phyloP scores from a whole-genome alignment of 2,888 invertebrate genomes.

The Hedychridium roseum region DNA sequence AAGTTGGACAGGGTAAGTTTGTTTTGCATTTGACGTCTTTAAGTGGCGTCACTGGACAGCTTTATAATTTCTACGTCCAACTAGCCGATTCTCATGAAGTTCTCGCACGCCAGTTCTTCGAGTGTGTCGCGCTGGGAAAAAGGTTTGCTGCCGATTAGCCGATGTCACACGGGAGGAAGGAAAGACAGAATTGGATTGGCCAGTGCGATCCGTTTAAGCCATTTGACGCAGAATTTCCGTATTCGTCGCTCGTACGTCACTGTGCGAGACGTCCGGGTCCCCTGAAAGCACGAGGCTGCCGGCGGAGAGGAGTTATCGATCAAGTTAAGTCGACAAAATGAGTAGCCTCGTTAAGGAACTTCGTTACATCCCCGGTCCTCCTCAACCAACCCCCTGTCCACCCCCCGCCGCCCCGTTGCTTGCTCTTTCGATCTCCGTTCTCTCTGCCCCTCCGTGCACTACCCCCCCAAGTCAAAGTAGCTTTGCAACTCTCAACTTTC shows the following conservation, averaged over 20 bases:
- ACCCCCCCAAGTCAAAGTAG: conserved; percentile 50
- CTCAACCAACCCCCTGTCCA: conserved; percentile 18
- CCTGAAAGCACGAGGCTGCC: conserved; percentile 35
- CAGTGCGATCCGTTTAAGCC: too few relatives aligned
- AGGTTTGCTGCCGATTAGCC: too few relatives aligned
- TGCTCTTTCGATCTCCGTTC: conserved; percentile 8
- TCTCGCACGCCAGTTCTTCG: too few relatives aligned
- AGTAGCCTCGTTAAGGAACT: conserved; percentile 58
- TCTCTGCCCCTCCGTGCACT: conserved; percentile 11
- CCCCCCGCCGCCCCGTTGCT: conserved; percentile 23
- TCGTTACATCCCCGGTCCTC: conserved; percentile 42
- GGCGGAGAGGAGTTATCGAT: conserved; percentile 58
- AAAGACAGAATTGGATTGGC: too few relatives aligned
- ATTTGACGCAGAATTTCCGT: too few relatives aligned
- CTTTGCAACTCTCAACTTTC: conserved; percentile 59
- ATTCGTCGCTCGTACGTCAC: too few relatives aligned
- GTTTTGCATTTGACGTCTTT: conserved; percentile 4
- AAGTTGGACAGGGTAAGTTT: conserved; percentile 1
- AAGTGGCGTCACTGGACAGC: too few relatives aligned
- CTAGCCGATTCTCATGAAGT: too few relatives aligned
- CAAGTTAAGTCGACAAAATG: conserved; percentile 54
- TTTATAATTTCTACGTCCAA: too few relatives aligned
- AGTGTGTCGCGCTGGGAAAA: too few relatives aligned
- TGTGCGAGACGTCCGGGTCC: too few relatives aligned
- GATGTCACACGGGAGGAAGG: too few relatives aligned